Percentiles rank a stretch among this genome's conserved stretches.
Conservation (phyloP, 2,113 vertebrate species). For the Acrocephalus kingi region DNA sequence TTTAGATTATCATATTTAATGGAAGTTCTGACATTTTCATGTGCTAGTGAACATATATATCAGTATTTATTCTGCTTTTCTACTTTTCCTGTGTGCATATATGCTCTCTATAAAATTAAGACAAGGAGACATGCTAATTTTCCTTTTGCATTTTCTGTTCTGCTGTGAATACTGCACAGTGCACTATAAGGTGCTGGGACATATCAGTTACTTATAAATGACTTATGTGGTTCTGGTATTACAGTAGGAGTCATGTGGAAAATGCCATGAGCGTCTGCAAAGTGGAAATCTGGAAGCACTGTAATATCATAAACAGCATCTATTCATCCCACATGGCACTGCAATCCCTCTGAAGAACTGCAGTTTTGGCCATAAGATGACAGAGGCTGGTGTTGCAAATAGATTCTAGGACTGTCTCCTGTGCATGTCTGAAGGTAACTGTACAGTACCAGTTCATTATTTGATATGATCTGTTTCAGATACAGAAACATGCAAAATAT, state of each 20-base stretch:
- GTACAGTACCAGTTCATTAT: not conserved
- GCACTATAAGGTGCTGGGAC: not conserved
- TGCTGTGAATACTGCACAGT: not conserved
- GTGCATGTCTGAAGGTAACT: not conserved
- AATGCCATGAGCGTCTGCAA: not conserved
- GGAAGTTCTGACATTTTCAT: not conserved
- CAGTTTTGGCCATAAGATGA: not conserved
- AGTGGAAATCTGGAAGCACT: not conserved
- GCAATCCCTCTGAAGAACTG: not conserved
- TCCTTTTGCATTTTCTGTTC: not conserved
- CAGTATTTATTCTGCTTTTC: not conserved
- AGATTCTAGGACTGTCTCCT: not conserved
- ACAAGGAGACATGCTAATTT: not conserved
- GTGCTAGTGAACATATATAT: not conserved
- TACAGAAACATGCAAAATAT: not conserved
- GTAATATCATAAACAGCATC: not conserved
- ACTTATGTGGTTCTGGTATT: constrained; percentile 33
- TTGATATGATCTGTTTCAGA: not conserved
- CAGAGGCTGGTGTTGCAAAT: not conserved
- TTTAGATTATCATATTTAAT: not conserved
- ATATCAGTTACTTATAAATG: constrained; percentile 31
- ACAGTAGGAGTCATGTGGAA: constrained; percentile 26
- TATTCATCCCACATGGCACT: not conserved
- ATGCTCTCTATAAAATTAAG: not conserved
- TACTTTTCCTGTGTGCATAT: not conserved